These are phyloP conservation scores for Centropristis striata DNA, from an alignment of 2,113 vertebrate genomes.

Conservation along the genomic window DNA sequence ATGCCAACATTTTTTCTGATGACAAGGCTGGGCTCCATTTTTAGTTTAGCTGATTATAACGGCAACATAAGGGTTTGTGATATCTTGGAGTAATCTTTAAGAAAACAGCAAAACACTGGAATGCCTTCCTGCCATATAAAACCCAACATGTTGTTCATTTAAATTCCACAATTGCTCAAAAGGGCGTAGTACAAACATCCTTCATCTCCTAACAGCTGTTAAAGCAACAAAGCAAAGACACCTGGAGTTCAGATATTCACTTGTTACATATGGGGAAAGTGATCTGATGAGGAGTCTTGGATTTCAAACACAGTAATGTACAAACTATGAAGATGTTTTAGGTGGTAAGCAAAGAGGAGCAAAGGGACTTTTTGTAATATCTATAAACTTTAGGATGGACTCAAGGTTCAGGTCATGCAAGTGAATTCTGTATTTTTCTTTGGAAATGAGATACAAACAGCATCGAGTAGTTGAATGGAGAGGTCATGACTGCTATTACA, in stretches of 20 bases:
- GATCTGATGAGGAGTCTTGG: neutral
- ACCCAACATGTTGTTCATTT: neutral
- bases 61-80: neutral
- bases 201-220: neutral
- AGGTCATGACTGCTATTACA: neutral
- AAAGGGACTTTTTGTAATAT: neutral
- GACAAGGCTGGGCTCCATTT: neutral
- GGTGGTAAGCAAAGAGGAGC: neutral
- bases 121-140: constrained; percentile 11
- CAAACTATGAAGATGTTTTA: neutral
- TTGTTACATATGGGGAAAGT: neutral
- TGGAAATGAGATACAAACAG: neutral
- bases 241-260: neutral
- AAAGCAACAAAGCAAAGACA: neutral
- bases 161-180: neutral
- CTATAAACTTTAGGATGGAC: neutral
- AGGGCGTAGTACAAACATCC: neutral
- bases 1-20: too few species aligned
- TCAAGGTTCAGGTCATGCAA: neutral
- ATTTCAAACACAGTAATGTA: neutral
- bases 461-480: neutral
- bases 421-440: neutral
- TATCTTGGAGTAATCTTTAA: neutral
- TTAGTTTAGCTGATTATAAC: neutral
- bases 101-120: neutral